These are phyloP conservation scores for Synanthedon vespiformis DNA, from an alignment of 2,888 invertebrate species.

Conservation along the genomic window DNA sequence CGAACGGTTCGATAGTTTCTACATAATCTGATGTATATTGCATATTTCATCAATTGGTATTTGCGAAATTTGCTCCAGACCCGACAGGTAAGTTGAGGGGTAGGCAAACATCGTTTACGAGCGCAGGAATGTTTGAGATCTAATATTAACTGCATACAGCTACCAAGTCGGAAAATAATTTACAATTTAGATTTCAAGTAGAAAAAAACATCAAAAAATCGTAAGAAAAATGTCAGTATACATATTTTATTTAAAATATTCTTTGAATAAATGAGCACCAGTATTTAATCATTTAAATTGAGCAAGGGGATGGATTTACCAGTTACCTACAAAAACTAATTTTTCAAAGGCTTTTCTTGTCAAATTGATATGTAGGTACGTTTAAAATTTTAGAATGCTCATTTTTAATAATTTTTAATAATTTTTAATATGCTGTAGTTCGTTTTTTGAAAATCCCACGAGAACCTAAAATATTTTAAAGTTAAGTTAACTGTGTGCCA, in stretches of 20 bases:
- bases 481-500: too few species aligned
- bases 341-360: not conserved
- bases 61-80: slow-evolving; percentile 22
- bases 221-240: too few species aligned
- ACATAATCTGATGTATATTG: slow-evolving; percentile 18
- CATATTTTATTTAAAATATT: not conserved
- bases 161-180: too few species aligned
- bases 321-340: not conserved
- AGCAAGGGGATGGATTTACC: slow-evolving; percentile 4
- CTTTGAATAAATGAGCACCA: not conserved
- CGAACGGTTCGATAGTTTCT: slow-evolving; percentile 1
- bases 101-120: slow-evolving; percentile 19
- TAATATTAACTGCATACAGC: slow-evolving; percentile 6
- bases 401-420: too few species aligned
- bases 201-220: too few species aligned
- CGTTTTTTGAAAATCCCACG: too few species aligned
- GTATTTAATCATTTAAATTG: slow-evolving; percentile 6
- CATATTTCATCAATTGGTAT: slow-evolving; percentile 36
- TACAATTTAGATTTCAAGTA: too few species aligned
- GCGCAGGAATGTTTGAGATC: slow-evolving; percentile 10
- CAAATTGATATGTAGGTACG: not conserved
- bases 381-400: not conserved
- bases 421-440: too few species aligned
- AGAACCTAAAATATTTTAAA: too few species aligned
- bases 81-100: slow-evolving; percentile 10